These are phyloP conservation scores for Apteryx mantelli DNA, from an alignment of 2,113 vertebrate species.

Conservation along the genomic window DNA sequence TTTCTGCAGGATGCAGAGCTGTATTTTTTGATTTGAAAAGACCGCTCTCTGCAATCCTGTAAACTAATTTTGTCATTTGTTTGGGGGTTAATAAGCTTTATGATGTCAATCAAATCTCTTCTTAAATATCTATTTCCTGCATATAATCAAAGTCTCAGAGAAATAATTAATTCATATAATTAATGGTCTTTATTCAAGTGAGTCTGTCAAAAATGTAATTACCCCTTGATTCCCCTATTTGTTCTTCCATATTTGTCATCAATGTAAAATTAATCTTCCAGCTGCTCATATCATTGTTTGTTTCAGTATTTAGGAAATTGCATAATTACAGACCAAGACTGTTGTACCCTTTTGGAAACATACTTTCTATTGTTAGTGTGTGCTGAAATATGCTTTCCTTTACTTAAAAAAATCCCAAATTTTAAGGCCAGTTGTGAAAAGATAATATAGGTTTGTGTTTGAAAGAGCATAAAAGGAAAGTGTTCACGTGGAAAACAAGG, in stretches of 20 bases:
- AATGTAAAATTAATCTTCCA: slow-evolving; percentile 30
- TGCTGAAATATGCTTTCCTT: not conserved
- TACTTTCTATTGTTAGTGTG: not conserved
- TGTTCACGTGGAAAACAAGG: not conserved
- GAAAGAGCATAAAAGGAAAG: not conserved
- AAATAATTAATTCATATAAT: not conserved
- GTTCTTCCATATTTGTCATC: slow-evolving; percentile 41
- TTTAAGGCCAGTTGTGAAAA: not conserved
- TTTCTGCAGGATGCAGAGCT: not conserved
- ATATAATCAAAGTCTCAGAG: not conserved
- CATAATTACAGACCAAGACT: not conserved
- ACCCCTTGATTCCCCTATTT: slow-evolving; percentile 51
- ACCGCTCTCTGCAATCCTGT: not conserved
- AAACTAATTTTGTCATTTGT: not conserved
- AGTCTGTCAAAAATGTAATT: slow-evolving; percentile 57
- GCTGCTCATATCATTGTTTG: not conserved
- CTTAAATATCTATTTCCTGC: slow-evolving; percentile 45
- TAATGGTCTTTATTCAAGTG: slow-evolving; percentile 40
- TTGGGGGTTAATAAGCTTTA: not conserved
- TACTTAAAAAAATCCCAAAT: not conserved
- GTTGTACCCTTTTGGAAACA: not conserved
- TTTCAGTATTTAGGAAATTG: slow-evolving; percentile 17
- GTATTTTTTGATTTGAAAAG: not conserved
- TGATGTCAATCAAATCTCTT: slow-evolving; percentile 5
- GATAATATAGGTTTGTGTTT: not conserved